Base-by-base conservation (phyloP, 1,140 invertebrate species). In the Melanaphis sacchari region DNA sequence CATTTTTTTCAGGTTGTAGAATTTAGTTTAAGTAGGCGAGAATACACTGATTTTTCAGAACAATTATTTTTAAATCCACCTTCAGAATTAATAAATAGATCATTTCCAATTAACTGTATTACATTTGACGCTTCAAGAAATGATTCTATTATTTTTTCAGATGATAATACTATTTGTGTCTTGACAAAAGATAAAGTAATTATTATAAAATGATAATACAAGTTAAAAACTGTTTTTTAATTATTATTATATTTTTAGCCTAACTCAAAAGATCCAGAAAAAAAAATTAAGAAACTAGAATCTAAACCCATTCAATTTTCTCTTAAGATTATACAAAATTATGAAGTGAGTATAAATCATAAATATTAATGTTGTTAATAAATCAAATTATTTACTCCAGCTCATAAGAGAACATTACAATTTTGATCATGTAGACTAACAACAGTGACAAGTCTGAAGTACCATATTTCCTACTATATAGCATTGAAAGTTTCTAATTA, bases 121-220 rank as follows among this genome's bases (percentile, higher is more conserved):
- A 95, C 95, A 1, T 96, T 97, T 94, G 96, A 97, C 95, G 94
- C 95, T 0, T 94, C 94, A 0, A 96, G 96, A 94, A 95, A 96
- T 2, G 95, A 96, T 93, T 95, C 97, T 9, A 96, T 97, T n/a
- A 95, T 97, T 24, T 94, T 97, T 41, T 96, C 97, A 94, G 96
- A 97, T 94, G 96, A 97, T 94, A 95, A 95, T 3, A 95, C 95
- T 41, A 95, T 97, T 24, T 96, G 96, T 94, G 95, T 97, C 11
- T 95, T 97, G n/a, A 95, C 96, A 94, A 96, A 96, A n/a, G 41
- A 46, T n/a, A 18, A 49, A 88, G 87, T 88, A 38, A 52, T 49
- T 41, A 84, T 41, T 46, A 88, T 84, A n/a, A 76, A 76, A 21
- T 76, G 18, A 76, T n/a, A 49, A 18, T 49, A 49, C 15, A 49